phyloP scores from a whole-genome alignment of 2,888 invertebrate genomes.

The Diaperis boleti region DNA sequence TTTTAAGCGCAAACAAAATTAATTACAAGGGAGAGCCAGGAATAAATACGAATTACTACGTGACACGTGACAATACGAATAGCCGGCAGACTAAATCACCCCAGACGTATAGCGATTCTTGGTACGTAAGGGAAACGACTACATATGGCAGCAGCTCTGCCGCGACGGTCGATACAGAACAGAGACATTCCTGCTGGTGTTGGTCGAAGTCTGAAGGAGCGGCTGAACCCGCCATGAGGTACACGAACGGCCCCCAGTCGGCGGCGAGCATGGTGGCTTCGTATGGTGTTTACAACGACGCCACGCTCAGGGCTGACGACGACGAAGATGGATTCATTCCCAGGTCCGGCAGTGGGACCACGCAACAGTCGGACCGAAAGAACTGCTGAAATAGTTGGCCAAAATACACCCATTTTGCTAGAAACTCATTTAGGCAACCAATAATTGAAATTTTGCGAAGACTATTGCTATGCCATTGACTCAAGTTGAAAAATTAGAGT shows the following conservation, averaged over 20 bases:
- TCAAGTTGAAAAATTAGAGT: too few relatives aligned
- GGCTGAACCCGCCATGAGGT: conserved; percentile 49
- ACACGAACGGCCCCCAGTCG: conserved; percentile 57
- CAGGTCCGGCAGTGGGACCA: conserved; percentile 36
- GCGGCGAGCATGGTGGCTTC: conserved; percentile 64
- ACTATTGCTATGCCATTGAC: too few relatives aligned
- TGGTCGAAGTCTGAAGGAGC: conserved; percentile 39
- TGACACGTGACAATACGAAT: conserved; percentile 46
- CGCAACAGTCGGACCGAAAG: too few relatives aligned
- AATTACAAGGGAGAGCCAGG: conserved; percentile 49
- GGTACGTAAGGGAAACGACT: conserved; percentile 57
- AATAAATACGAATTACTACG: conserved; percentile 43
- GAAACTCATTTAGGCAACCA: too few relatives aligned
- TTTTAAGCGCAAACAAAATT: conserved; percentile 51
- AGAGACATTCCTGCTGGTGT: conserved; percentile 40
- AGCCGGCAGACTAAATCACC: conserved; percentile 47
- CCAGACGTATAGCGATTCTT: conserved; percentile 60
- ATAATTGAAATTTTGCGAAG: too few relatives aligned
- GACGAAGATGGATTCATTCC: conserved; percentile 62
- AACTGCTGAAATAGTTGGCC: too few relatives aligned
- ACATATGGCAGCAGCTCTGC: conserved; percentile 44
- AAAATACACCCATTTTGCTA: too few relatives aligned
- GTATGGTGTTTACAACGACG: conserved; percentile 65
- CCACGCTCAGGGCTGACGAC: conserved; percentile 54
- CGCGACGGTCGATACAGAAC: conserved; percentile 37